Percentiles rank a stretch among this genome's conserved stretches.
phyloP scores from a whole-genome alignment of 2,888 invertebrate species.

The Himalopsyche anomala region DNA sequence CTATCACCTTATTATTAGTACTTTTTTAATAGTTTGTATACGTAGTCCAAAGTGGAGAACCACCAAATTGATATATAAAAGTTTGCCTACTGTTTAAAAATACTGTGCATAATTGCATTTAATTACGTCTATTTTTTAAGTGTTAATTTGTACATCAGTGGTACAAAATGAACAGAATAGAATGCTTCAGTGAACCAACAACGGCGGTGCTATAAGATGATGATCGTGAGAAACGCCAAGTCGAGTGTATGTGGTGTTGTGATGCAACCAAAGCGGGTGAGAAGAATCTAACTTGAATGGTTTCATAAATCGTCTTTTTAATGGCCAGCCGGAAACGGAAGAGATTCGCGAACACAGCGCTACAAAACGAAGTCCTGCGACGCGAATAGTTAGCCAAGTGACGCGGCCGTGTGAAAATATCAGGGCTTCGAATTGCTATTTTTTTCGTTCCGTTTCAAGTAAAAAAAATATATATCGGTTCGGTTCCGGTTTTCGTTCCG shows the following conservation, averaged over 20 bases:
- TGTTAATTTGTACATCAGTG: neutral
- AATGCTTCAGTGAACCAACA: neutral
- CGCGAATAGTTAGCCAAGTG: neutral
- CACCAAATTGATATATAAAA: no score
- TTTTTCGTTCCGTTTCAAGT: no score
- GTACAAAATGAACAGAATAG: neutral
- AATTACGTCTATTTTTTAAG: neutral
- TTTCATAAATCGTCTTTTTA: neutral
- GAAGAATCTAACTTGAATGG: neutral
- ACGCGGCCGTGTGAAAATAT: neutral
- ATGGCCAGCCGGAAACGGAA: neutral
- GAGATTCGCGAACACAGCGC: neutral
- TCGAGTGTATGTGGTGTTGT: neutral
- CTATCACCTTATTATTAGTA: no score
- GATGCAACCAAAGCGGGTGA: neutral
- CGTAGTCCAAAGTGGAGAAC: no score
- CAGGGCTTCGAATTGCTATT: no score
- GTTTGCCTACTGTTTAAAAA: no score
- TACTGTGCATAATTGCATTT: no score
- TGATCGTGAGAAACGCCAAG: constrained; percentile 7
- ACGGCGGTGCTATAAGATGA: neutral
- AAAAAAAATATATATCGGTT: no score
- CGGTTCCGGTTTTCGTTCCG: no score
- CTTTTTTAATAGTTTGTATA: no score
- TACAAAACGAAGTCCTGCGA: constrained; percentile 11